Evolutionary conservation across 1,140 invertebrate genomes (phyloP).

Genomic region (Papilio xuthus): DNA sequence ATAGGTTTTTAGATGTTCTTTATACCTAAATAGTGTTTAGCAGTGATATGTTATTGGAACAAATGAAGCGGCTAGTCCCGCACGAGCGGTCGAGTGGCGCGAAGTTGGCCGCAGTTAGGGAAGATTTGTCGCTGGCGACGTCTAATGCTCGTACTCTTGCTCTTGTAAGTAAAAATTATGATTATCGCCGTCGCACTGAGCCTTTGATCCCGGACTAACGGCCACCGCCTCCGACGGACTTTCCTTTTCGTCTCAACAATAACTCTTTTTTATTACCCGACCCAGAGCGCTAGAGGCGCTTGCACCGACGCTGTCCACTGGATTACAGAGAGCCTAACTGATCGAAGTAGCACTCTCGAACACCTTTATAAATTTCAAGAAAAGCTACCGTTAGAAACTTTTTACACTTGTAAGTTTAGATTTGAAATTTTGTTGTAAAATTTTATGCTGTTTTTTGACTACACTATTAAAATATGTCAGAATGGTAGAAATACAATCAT

Average conservation of each 20-base stretch:
- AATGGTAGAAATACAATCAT: neutral
- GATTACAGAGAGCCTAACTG: conserved; percentile 72
- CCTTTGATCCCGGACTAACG: conserved; percentile 80
- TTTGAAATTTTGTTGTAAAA: neutral
- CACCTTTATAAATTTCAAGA: conserved; percentile 36
- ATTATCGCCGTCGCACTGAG: conserved; percentile 77
- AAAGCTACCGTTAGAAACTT: neutral
- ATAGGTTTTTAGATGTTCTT: neutral
- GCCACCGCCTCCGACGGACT: conserved; percentile 65
- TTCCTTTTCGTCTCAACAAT: conserved; percentile 79
- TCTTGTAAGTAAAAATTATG: conserved; percentile 82
- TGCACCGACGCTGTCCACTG: conserved; percentile 68
- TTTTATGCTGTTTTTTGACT: neutral
- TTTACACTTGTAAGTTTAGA: neutral
- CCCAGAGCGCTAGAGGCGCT: conserved; percentile 35
- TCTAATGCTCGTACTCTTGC: conserved; percentile 69
- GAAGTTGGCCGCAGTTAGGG: conserved; percentile 75
- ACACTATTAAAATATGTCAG: neutral
- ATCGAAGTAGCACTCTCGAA: conserved; percentile 49
- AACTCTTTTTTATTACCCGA: conserved; percentile 80
- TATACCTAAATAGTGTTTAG: conserved; percentile 8
- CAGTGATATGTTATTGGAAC: neutral
- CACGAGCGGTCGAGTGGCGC: conserved; percentile 53
- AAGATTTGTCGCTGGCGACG: conserved; percentile 75
- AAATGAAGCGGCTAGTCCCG: conserved; percentile 14